Conservation (phyloP, 2,113 vertebrate genomes). For the Cyprinus carpio region DNA sequence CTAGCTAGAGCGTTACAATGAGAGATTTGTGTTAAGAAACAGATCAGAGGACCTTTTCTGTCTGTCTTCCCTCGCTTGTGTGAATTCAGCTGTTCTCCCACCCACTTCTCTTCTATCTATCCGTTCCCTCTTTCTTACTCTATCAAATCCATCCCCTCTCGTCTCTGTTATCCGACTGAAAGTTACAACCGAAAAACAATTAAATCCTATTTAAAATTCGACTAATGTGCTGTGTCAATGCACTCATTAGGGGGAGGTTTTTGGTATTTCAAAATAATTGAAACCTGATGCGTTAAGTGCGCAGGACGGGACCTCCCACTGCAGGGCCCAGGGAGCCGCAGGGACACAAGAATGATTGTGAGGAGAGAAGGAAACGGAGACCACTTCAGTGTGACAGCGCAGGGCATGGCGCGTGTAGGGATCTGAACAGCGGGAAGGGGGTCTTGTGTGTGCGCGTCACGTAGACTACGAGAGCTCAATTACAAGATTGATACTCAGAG, state of each 20-base stretch:
- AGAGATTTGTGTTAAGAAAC: constrained; percentile 45
- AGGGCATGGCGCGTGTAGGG: constrained; percentile 37
- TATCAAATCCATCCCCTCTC: background rate
- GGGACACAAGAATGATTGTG: background rate
- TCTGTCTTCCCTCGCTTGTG: background rate
- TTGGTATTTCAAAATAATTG: constrained; percentile 55
- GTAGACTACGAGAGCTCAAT: constrained; percentile 77
- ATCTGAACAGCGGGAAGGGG: constrained; percentile 41
- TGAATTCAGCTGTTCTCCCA: constrained; percentile 14
- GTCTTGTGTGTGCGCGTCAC: constrained; percentile 75
- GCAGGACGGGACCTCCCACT: constrained; percentile 20
- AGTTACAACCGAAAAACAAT: constrained; percentile 56
- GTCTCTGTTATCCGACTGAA: constrained; percentile 34
- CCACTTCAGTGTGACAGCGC: constrained; percentile 53
- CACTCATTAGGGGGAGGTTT: constrained; percentile 47
- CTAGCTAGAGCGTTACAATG: constrained; percentile 47
- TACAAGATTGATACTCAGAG: constrained; percentile 78
- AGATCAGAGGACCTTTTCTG: constrained; percentile 31
- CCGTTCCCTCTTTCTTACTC: background rate
- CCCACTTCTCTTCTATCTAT: constrained; percentile 19
- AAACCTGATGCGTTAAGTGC: constrained; percentile 43
- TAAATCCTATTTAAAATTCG: constrained; percentile 52
- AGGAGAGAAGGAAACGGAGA: constrained; percentile 24
- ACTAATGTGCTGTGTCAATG: constrained; percentile 52
- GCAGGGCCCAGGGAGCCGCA: constrained; percentile 25